These are phyloP conservation scores for Xestoiulus laeticollis DNA, from an alignment of 2,888 invertebrate genomes.

Conservation along the genomic window DNA sequence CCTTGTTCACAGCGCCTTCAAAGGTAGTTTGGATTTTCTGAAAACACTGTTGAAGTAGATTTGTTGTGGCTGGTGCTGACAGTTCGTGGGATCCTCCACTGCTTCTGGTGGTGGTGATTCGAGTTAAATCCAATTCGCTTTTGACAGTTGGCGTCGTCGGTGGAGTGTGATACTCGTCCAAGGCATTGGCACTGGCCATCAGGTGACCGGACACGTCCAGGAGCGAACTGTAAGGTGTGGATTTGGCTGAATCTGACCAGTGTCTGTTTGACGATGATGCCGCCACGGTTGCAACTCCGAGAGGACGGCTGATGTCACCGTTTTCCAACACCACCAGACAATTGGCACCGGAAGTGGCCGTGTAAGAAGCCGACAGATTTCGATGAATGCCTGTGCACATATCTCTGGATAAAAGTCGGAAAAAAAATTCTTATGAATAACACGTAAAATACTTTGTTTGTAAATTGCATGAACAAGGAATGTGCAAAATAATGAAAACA, in stretches of 20 bases:
- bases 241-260: constrained; percentile 32
- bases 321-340: constrained; percentile 49
- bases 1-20: constrained; percentile 47
- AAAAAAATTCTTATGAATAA: constrained; percentile 5
- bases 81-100: background rate
- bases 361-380: constrained; percentile 49
- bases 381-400: constrained; percentile 49
- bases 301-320: constrained; percentile 48
- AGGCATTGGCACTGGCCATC: constrained; percentile 6
- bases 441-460: no score
- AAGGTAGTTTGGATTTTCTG: constrained; percentile 50
- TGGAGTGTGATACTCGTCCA: constrained; percentile 54
- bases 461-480: no score
- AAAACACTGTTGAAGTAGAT: constrained; percentile 53
- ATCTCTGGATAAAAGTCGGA: background rate
- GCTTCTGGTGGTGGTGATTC: background rate
- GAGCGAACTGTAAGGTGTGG: constrained; percentile 49
- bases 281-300: background rate
- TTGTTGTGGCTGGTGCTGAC: background rate
- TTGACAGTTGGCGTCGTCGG: constrained; percentile 49
- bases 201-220: constrained; percentile 52
- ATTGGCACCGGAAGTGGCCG: constrained; percentile 29
- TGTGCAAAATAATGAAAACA: no score
- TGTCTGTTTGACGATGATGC: constrained; percentile 15
- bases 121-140: constrained; percentile 47